Evolutionary conservation across 2,113 vertebrate genomes (phyloP), one percentile per base, ranked within the genome.

Genomic region (Turdus rufiventris): DNA sequence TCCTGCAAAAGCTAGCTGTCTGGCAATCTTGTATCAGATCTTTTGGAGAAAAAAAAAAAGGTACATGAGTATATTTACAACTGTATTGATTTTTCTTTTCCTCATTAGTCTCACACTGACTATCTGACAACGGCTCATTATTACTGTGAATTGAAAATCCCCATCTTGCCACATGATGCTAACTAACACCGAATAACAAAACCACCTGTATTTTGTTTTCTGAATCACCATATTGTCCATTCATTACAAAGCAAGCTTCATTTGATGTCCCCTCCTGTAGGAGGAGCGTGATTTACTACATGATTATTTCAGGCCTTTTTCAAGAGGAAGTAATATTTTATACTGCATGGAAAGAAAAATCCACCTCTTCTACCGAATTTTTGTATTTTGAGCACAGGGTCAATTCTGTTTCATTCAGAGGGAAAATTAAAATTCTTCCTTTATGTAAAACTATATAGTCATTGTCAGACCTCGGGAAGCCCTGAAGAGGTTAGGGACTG

Each of bases 21-120:
- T 80, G 67, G 14, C 63, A 78, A 14, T 87, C 50, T 85, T 85
- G 26, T n/a, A 77, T 61, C 68, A 53, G 54, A n/a, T 78, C 85
- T 80, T 81, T 26, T 17, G 19, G 9, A 1, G 14, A 8, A 36
- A 7, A 15, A n/a, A 50, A 18, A 42, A 21, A 15, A 31, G 7
- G 24, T 53, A 67, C 20, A 34, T 19, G 5, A 79, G 48, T 87
- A 34, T 67, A 71, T 82, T 93, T 74, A 47, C 28, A 29, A 42
- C 36, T 40, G 14, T 70, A 88, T 94, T 93, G 73, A 90, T 95
- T 90, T 89, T 90, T 50, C 38, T 85, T 92, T 50, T 84, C 62
- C 26, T 73, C 13, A 19, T 67, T 67, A 31, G 19, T 85, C 57
- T 83, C 61, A 81, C 38, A 42, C 82, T 94, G 68, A 79, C 92